Evolutionary conservation across 2,888 invertebrate genomes (phyloP).

Genomic region (Xestia rhomboidea): DNA sequence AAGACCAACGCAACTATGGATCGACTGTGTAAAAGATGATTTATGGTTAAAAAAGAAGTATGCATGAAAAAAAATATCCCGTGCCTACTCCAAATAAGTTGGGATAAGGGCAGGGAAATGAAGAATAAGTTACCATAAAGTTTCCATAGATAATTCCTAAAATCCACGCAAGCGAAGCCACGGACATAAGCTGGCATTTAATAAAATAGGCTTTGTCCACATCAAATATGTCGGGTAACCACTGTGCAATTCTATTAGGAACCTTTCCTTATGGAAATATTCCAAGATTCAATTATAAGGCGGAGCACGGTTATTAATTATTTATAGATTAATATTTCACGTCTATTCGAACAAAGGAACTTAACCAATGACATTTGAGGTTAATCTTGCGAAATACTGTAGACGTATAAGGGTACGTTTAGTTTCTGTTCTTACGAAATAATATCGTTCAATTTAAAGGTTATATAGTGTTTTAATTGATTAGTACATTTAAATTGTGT

Average conservation of each 20-base stretch:
- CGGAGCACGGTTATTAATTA: conserved; percentile 3
- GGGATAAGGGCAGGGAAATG: neutral
- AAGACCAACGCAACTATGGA: neutral
- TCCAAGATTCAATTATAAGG: conserved; percentile 13
- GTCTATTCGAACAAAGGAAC: conserved; percentile 11
- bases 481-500: neutral
- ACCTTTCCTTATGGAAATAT: conserved; percentile 4
- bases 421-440: neutral
- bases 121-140: neutral
- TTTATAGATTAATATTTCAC: conserved; percentile 31
- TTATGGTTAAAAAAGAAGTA: neutral
- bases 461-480: neutral
- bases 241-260: neutral
- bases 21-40: neutral
- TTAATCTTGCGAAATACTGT: neutral
- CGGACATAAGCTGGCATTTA: conserved; percentile 7
- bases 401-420: too few species aligned
- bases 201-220: conserved; percentile 1
- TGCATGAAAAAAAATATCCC: neutral
- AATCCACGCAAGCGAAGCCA: neutral
- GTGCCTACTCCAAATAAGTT: too few species aligned
- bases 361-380: neutral
- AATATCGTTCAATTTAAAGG: neutral
- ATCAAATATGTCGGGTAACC: neutral
- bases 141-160: neutral